These are phyloP conservation scores for Drosophila fungiperda DNA, from an alignment of 2,888 invertebrate genomes.

Conservation along the genomic window DNA sequence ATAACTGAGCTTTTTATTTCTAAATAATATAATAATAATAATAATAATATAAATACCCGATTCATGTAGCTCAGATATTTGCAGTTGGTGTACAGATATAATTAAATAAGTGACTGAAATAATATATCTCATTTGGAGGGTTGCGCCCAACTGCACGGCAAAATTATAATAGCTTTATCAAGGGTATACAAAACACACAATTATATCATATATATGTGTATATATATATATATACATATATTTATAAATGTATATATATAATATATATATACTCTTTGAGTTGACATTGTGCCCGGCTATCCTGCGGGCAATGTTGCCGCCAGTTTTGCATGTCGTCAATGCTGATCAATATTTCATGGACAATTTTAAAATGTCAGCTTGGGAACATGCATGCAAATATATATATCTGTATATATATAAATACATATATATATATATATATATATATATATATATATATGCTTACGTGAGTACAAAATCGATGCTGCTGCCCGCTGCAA, in stretches of 20 bases:
- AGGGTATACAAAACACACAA: constrained; percentile 1
- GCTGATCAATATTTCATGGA: constrained; percentile 75
- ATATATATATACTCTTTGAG: constrained; percentile 32
- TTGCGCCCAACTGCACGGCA: not conserved
- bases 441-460: not conserved
- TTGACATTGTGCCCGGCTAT: constrained; percentile 43
- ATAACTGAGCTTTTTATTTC: too few relatives aligned
- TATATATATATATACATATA: constrained; percentile 29
- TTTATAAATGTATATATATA: constrained; percentile 19
- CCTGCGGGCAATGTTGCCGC: constrained; percentile 47
- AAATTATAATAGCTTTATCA: not conserved
- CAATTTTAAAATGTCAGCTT: constrained; percentile 62
- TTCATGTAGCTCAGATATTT: not conserved
- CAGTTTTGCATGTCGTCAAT: constrained; percentile 47
- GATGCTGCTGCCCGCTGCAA: constrained; percentile 57
- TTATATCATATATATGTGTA: constrained; percentile 18
- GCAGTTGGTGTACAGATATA: not conserved
- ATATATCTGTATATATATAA: too few relatives aligned
- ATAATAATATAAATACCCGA: not conserved
- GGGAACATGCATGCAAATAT: constrained; percentile 31
- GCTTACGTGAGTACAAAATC: constrained; percentile 52
- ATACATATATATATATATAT: too few relatives aligned
- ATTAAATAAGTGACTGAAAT: not conserved
- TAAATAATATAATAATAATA: too few relatives aligned
- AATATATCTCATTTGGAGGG: not conserved